A percentile compares a stretch with the other conserved stretches of the same genome.
phyloP scores from a whole-genome alignment of 2,797 vertebrate species.

The Tamandua tetradactyla region DNA sequence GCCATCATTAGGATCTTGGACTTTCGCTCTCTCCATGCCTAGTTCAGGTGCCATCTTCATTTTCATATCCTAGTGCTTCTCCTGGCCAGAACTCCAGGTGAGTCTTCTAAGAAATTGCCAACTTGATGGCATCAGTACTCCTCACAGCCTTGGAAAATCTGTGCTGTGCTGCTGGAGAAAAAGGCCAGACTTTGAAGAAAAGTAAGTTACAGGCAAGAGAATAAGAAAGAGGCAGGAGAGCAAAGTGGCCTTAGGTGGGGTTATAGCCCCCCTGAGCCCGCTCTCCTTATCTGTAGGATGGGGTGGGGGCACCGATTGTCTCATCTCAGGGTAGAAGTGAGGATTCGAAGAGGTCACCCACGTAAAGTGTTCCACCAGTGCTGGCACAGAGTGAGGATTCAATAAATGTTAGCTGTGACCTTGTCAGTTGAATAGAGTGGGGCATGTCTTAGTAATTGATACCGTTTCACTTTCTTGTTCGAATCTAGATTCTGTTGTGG shows the following conservation, averaged over 20 bases:
- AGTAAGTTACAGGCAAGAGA: background rate
- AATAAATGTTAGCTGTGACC: background rate
- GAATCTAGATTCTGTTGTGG: conserved; percentile 17
- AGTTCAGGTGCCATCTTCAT: background rate
- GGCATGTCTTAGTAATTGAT: background rate
- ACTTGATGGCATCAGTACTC: background rate
- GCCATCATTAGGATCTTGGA: background rate
- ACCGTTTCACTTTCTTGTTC: conserved; percentile 6
- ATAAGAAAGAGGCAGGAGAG: background rate
- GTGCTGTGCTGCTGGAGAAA: conserved; percentile 42
- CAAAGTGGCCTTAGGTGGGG: background rate
- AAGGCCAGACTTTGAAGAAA: background rate
- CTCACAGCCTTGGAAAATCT: background rate
- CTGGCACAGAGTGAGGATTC: background rate
- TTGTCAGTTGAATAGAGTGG: background rate
- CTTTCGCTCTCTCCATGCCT: background rate
- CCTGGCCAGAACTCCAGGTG: background rate
- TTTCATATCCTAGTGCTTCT: conserved; percentile 11
- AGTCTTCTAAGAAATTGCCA: conserved; percentile 13
- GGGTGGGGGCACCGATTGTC: background rate
- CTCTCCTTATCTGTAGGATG: background rate
- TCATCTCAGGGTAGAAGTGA: background rate
- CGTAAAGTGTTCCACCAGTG: background rate
- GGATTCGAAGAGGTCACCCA: background rate
- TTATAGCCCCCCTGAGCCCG: background rate